Percentiles rank a stretch among this genome's conserved stretches.
phyloP scores from a whole-genome alignment of 2,797 vertebrate species.

The Eulemur rubriventer region DNA sequence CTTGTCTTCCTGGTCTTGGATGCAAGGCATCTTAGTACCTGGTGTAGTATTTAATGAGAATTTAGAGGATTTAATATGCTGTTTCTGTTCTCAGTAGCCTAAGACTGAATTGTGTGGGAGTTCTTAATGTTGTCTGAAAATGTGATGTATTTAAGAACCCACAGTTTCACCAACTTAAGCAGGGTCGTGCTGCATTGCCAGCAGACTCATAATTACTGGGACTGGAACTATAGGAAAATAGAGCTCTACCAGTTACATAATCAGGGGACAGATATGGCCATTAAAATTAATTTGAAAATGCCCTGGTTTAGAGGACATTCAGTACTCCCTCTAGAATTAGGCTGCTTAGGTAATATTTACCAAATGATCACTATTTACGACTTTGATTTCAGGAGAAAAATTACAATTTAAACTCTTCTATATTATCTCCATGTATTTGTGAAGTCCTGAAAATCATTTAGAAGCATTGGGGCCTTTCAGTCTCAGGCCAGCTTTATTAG shows the following conservation, averaged over 20 bases:
- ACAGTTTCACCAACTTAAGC: constrained; percentile 70
- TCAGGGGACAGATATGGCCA: neutral
- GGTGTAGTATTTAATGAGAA: neutral
- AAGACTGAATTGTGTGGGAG: constrained; percentile 68
- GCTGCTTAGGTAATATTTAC: constrained; percentile 57
- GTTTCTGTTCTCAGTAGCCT: constrained; percentile 31
- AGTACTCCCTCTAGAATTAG: constrained; percentile 44
- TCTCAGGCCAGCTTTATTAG: constrained; percentile 59
- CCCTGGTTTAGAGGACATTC: constrained; percentile 34
- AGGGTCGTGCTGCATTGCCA: constrained; percentile 69
- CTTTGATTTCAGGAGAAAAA: constrained; percentile 57
- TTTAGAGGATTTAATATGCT: constrained; percentile 62
- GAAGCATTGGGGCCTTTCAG: constrained; percentile 27
- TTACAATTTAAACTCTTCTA: constrained; percentile 25
- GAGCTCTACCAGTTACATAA: constrained; percentile 68
- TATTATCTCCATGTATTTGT: constrained; percentile 9
- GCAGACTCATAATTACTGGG: constrained; percentile 70
- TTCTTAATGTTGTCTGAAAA: constrained; percentile 71
- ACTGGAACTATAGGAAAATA: constrained; percentile 59
- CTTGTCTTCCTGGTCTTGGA: neutral
- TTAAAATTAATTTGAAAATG: constrained; percentile 63
- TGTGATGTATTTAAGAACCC: constrained; percentile 72
- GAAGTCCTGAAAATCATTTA: constrained; percentile 18
- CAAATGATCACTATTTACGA: constrained; percentile 38
- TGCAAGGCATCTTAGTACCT: neutral